Base-by-base conservation (phyloP, 2,797 vertebrate species). In the Chaetophractus vellerosus region DNA sequence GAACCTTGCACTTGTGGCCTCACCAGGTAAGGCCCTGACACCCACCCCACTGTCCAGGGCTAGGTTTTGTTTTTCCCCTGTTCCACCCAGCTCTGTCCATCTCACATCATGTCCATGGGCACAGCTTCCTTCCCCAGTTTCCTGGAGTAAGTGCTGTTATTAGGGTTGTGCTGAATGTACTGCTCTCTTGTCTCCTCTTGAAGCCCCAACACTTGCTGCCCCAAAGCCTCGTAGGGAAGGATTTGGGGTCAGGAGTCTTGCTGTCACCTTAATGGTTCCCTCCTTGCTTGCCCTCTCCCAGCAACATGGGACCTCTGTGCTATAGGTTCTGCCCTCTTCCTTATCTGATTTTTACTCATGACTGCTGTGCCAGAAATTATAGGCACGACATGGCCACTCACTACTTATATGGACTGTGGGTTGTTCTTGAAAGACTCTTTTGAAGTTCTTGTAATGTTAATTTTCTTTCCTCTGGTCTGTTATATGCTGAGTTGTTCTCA, bases 1-100 rank as follows among this genome's bases (percentile, higher is more conserved):
- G 41, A 93, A 87, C 63, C 71, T 93, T 69, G 78, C 41, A 63
- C 90, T 83, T 71, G 24, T 76, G 38, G 75, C 68, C 68, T 88
- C 89, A 52, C 68, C 87, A 41, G 82, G 87, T 93, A 87, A 89
- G 94, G 21, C 68, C 31, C 19, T 80, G 21, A 69, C 9, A 59
- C 28, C 41, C 41, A 36, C 26, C 21, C 15, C 1, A 55, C 55
- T 80, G 61, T 24, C 41, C 59, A 52, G 33, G 74, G 31, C 21
- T 63, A 68, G 12, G 59, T 6, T 66, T 19, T 64, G 38, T 5
- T 9, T 18, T 80, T 57, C 9, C 52, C 50, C 2, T 59, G 52
- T 66, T 74, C 26, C 63, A 3, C 14, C 4, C n/a, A 64, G 28
- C 5, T 50, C 19, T 92, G 48, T 59, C 36, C 26, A 50, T 12